Conservation (phyloP, 2,888 invertebrate genomes). For the Tenodera sinensis region DNA sequence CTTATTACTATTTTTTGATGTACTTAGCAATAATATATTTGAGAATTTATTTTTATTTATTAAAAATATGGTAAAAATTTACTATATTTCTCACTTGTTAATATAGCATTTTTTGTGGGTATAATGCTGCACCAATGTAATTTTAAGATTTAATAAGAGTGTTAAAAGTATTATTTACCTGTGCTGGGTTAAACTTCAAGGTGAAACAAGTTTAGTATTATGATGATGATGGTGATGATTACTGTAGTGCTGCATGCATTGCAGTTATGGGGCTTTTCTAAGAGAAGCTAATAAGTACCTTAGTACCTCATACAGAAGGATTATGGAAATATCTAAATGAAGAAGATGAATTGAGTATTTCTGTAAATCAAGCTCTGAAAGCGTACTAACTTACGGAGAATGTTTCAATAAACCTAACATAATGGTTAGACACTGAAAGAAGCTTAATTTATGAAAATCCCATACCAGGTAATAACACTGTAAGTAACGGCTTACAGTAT, state of each 20-base stretch:
- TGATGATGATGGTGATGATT: background rate
- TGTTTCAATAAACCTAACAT: no score
- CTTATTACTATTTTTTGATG: background rate
- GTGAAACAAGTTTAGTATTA: background rate
- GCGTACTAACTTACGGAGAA: no score
- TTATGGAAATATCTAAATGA: no score
- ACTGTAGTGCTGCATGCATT: background rate
- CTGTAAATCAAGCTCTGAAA: no score
- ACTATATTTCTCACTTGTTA: background rate
- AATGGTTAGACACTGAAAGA: no score
- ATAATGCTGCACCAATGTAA: background rate
- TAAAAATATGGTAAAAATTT: background rate
- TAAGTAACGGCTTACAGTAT: no score
- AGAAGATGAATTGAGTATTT: no score
- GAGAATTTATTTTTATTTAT: background rate
- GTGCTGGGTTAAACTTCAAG: background rate
- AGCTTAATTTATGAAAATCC: no score
- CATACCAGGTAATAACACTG: no score
- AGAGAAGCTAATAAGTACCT: background rate
- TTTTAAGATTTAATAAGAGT: background rate
- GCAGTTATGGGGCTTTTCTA: background rate
- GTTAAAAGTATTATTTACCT: background rate
- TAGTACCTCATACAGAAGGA: background rate
- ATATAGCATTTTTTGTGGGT: background rate
- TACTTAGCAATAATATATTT: background rate